Percentiles rank a stretch among this genome's conserved stretches.
These are phyloP conservation scores for Balaeniceps rex DNA, from an alignment of 2,113 vertebrate genomes.

Conservation along the genomic window DNA sequence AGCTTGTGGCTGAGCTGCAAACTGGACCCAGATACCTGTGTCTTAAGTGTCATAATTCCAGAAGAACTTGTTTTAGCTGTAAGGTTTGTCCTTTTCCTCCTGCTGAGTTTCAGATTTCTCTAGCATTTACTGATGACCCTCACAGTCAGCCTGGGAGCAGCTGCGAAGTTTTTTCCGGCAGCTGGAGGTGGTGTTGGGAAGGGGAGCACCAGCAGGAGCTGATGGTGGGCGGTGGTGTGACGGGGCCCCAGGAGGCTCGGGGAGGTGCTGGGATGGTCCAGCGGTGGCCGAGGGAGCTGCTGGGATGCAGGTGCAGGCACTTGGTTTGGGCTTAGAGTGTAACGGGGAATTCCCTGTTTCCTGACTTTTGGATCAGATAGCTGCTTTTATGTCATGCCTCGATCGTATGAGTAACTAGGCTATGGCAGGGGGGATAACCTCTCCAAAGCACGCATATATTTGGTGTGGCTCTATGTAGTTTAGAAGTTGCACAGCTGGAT, in stretches of 20 bases:
- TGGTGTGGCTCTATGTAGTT: background rate
- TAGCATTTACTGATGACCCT: background rate
- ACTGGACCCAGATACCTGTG: background rate
- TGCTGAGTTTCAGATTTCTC: background rate
- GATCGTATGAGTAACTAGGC: background rate
- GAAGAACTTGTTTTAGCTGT: background rate
- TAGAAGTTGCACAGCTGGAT: background rate
- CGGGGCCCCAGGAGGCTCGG: background rate
- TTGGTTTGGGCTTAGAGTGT: background rate
- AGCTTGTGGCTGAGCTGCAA: background rate
- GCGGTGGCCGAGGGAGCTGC: background rate
- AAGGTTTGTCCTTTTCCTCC: background rate
- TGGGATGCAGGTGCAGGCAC: background rate
- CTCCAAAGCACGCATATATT: background rate
- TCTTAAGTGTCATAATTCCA: background rate
- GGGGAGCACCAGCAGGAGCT: background rate
- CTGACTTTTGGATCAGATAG: background rate
- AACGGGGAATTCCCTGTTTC: background rate
- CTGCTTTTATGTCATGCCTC: background rate
- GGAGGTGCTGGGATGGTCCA: background rate
- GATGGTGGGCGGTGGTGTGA: background rate
- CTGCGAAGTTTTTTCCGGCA: background rate
- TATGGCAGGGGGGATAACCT: background rate
- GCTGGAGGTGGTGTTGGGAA: background rate
- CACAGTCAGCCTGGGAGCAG: background rate